Percentiles rank a stretch among this genome's conserved stretches.
Evolutionary conservation across 2,888 invertebrate genomes (phyloP).

Genomic region (Nomada ferruginata): DNA sequence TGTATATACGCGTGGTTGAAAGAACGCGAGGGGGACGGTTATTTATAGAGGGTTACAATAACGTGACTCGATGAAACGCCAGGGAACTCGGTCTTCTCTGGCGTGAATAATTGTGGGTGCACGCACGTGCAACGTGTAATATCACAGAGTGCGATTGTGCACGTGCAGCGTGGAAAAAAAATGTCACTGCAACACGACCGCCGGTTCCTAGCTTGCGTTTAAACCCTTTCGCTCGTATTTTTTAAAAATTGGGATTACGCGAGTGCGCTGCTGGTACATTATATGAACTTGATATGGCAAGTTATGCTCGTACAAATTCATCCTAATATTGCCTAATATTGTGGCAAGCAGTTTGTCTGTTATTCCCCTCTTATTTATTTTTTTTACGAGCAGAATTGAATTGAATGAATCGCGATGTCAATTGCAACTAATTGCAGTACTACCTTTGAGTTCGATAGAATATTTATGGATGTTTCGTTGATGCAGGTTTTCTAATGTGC

Average conservation of each 20-base stretch:
- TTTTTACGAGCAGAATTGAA: too few relatives aligned
- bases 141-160: constrained; percentile 21
- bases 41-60: constrained; percentile 73
- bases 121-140: constrained; percentile 55
- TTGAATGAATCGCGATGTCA: too few relatives aligned
- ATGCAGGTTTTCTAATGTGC: background rate
- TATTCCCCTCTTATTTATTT: too few relatives aligned
- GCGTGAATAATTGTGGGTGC: constrained; percentile 55
- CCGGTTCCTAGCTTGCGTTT: background rate
- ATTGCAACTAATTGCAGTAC: too few relatives aligned
- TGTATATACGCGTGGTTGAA: background rate
- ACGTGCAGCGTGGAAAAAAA: background rate
- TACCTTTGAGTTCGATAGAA: background rate
- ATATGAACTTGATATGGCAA: too few relatives aligned
- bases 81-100: constrained; percentile 56
- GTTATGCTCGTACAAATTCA: too few relatives aligned
- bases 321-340: too few relatives aligned
- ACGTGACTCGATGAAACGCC: constrained; percentile 77
- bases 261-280: too few relatives aligned
- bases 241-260: background rate
- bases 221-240: background rate
- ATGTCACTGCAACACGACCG: background rate
- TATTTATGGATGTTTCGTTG: background rate
- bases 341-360: too few relatives aligned
- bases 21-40: constrained; percentile 31